Evolutionary conservation across 2,113 vertebrate species (phyloP).

Genomic region (Clupea harengus): DNA sequence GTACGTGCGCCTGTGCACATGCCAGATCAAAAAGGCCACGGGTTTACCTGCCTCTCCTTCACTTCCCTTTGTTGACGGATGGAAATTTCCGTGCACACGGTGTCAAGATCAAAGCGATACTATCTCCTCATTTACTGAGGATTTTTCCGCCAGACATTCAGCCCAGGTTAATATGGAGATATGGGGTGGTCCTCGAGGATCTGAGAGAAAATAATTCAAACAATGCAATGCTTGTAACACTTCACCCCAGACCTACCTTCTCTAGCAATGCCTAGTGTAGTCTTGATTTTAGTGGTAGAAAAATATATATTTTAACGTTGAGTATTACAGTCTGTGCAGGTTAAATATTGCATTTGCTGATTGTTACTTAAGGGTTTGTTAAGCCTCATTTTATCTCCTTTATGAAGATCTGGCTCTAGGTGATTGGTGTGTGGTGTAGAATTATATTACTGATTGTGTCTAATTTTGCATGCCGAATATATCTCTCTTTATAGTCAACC

Average conservation of each 20-base stretch:
- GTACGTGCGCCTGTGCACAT: slow-evolving; percentile 16
- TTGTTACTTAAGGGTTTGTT: no score
- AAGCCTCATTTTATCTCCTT: no score
- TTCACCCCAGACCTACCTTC: no score
- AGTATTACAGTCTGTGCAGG: not conserved
- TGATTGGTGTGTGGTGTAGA: no score
- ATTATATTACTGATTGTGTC: no score
- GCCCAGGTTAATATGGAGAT: not conserved
- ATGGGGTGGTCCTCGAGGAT: not conserved
- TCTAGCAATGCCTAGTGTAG: no score
- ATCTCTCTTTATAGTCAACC: no score
- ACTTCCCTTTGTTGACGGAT: slow-evolving; percentile 45
- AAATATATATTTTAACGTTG: not conserved
- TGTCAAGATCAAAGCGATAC: slow-evolving; percentile 43
- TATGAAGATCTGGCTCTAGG: no score
- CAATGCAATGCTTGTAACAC: not conserved
- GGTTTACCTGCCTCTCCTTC: slow-evolving; percentile 43
- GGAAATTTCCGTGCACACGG: slow-evolving; percentile 45
- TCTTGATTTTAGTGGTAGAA: not conserved
- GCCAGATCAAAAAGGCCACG: slow-evolving; percentile 51
- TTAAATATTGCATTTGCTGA: no score
- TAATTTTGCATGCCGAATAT: no score
- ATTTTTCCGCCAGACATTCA: not conserved
- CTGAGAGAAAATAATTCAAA: not conserved
- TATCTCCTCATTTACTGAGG: slow-evolving; percentile 34